These are phyloP conservation scores for Neodiprion virginianus DNA, from an alignment of 1,140 invertebrate genomes.

Conservation along the genomic window DNA sequence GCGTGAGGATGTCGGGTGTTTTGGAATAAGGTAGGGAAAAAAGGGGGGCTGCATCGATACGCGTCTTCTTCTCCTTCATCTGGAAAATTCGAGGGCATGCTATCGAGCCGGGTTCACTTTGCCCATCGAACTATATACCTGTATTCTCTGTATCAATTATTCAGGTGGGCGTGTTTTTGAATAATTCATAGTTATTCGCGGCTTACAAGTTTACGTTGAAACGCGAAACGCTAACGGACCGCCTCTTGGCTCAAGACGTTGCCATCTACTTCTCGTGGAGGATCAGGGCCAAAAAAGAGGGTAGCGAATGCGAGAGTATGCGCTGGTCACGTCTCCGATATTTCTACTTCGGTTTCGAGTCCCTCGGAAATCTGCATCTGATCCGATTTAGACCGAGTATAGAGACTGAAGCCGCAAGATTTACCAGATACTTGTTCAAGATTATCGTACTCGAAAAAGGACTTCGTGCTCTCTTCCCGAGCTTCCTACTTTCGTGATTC, in stretches of 20 bases:
- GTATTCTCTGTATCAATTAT: conserved; percentile 41
- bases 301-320: no score
- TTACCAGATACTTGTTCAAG: no score
- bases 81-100: conserved; percentile 21
- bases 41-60: not conserved
- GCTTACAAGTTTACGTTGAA: conserved; percentile 30
- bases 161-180: conserved; percentile 38
- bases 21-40: not conserved
- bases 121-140: conserved; percentile 21
- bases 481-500: conserved; percentile 10
- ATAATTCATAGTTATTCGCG: conserved; percentile 42
- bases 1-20: no score
- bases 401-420: no score
- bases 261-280: no score
- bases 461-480: not conserved
- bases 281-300: no score
- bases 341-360: no score
- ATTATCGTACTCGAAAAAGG: no score
- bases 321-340: no score
- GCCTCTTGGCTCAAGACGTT: not conserved
- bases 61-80: not conserved
- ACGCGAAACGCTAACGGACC: not conserved
- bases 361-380: no score
- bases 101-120: conserved; percentile 11
- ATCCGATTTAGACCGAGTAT: no score